Percentiles rank a stretch among this genome's conserved stretches.
These are phyloP conservation scores for Lepidurus couesii DNA, from an alignment of 1,140 invertebrate genomes.

Conservation along the genomic window DNA sequence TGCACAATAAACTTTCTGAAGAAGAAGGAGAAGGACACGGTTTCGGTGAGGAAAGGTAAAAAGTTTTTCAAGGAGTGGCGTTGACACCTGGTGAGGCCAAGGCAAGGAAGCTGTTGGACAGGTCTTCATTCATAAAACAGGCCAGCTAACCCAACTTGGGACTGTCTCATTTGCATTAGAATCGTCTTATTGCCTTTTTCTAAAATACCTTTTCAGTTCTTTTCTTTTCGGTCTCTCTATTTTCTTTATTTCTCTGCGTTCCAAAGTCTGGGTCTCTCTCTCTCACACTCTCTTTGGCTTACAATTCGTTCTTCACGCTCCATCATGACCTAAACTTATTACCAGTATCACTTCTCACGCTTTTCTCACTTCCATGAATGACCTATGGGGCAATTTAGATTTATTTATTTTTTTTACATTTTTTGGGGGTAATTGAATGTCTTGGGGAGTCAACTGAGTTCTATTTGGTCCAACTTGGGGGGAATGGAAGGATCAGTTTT, in stretches of 20 bases:
- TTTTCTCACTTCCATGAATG: background rate
- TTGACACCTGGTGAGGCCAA: constrained; percentile 20
- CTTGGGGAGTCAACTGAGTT: no score
- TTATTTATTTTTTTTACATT: no score
- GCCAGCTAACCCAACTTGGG: background rate
- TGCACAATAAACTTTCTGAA: background rate
- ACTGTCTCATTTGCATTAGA: constrained; percentile 9
- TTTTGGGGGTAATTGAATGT: no score
- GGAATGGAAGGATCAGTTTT: no score
- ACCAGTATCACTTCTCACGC: background rate
- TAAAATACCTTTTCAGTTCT: background rate
- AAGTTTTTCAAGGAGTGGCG: constrained; percentile 18
- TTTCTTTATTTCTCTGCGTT: background rate
- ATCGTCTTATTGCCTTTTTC: constrained; percentile 3
- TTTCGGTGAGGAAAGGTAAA: background rate
- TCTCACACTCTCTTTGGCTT: background rate
- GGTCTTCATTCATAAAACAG: constrained; percentile 22
- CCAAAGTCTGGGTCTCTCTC: no score
- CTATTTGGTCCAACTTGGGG: no score
- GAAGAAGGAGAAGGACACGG: background rate
- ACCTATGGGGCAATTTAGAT: background rate
- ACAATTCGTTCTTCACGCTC: constrained; percentile 13
- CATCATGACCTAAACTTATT: background rate
- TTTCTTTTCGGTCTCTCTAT: background rate
- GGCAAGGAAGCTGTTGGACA: constrained; percentile 17